These are phyloP conservation scores for Drosophila lacertosa DNA, from an alignment of 1,140 invertebrate genomes.

Conservation along the genomic window DNA sequence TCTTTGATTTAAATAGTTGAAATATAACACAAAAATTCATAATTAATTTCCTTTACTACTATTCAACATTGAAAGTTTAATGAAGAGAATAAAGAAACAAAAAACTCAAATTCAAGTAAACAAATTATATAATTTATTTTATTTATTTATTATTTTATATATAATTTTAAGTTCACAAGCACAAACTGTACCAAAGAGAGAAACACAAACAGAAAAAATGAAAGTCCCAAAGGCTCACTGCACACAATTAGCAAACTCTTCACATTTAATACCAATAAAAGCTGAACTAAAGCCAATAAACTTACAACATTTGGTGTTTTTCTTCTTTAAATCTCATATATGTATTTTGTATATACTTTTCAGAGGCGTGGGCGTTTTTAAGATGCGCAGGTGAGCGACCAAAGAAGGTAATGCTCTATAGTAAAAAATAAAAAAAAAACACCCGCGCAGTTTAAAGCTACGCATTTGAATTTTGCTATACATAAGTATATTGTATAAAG, in stretches of 20 bases:
- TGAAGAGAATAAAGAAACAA: too few relatives aligned
- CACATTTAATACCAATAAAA: conserved; percentile 16
- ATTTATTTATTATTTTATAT: not conserved
- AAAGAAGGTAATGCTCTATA: conserved; percentile 74
- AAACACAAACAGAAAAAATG: not conserved
- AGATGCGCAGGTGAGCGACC: conserved; percentile 76
- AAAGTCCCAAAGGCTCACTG: conserved; percentile 16
- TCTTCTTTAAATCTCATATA: conserved; percentile 10
- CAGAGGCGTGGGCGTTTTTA: conserved; percentile 49
- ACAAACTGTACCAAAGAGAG: conserved; percentile 8
- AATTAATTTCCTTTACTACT: too few relatives aligned
- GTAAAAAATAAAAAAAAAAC: conserved; percentile 59
- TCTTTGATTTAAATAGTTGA: too few relatives aligned
- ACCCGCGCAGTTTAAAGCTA: conserved; percentile 62
- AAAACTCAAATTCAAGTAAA: too few relatives aligned
- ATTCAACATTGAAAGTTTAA: too few relatives aligned
- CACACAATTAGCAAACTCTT: conserved; percentile 10
- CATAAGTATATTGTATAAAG: conserved; percentile 51
- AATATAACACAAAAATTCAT: too few relatives aligned
- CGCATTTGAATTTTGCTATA: conserved; percentile 26
- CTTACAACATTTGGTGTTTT: conserved; percentile 39
- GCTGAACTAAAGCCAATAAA: conserved; percentile 42
- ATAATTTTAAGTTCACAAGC: not conserved
- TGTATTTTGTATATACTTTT: conserved; percentile 2
- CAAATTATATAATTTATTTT: too few relatives aligned